Percentiles rank a stretch among this genome's conserved stretches.
phyloP scores from a whole-genome alignment of 2,888 invertebrate genomes.

The Coronaproctus castanopsis region DNA sequence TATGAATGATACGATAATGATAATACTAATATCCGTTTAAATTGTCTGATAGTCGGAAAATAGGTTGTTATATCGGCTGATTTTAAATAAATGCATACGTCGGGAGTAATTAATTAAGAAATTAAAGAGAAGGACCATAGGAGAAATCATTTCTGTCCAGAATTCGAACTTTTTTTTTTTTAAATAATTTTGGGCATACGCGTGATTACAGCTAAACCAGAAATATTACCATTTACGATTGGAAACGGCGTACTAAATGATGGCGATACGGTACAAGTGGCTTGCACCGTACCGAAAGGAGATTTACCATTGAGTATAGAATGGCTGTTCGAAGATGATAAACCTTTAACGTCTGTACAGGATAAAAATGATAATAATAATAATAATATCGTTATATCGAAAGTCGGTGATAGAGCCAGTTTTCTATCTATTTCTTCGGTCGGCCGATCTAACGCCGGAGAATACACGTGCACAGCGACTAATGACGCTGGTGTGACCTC shows the following conservation, averaged over 20 bases:
- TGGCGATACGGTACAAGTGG: constrained; percentile 40
- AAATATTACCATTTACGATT: constrained; percentile 46
- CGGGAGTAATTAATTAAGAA: not conserved
- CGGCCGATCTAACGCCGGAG: constrained; percentile 34
- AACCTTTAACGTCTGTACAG: constrained; percentile 2
- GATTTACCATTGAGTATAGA: constrained; percentile 48
- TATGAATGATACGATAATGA: no score
- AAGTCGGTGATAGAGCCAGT: constrained; percentile 46
- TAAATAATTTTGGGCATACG: no score
- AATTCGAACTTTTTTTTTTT: no score
- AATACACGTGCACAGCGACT: constrained; percentile 26
- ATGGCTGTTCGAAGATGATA: constrained; percentile 33
- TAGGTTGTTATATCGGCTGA: not conserved
- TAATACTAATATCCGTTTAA: no score
- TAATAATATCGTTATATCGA: constrained; percentile 25
- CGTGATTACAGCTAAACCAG: constrained; percentile 37
- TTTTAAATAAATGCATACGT: not conserved
- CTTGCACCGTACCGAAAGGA: constrained; percentile 42
- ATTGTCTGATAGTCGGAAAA: no score
- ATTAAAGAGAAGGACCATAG: not conserved
- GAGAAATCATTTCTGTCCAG: no score
- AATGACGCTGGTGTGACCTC: constrained; percentile 22
- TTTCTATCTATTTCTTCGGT: constrained; percentile 40
- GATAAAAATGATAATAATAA: constrained; percentile 9
- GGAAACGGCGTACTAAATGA: constrained; percentile 46